Conservation (phyloP, 2,797 vertebrate species). For the Sebastes elongatus region DNA sequence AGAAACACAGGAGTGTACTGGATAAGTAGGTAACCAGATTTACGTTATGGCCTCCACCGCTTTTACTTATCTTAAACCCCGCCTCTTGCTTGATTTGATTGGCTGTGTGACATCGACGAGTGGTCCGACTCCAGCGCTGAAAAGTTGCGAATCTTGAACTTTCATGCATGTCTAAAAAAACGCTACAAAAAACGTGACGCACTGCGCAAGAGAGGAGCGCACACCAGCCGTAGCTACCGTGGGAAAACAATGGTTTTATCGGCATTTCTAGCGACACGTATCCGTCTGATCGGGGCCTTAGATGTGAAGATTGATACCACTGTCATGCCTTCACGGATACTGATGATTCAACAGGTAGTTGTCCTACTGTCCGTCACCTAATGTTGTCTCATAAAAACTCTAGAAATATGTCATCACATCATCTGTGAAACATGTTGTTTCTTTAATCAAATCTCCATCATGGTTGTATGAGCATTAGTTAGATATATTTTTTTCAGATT, state of each 20-base stretch:
- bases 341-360: neutral
- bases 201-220: too few relatives aligned
- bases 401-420: neutral
- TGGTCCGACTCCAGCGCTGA: too few relatives aligned
- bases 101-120: too few relatives aligned
- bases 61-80: neutral
- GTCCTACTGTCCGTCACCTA: too few relatives aligned
- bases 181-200: too few relatives aligned
- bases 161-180: accelerated
- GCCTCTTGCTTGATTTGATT: too few relatives aligned
- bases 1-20: neutral
- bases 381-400: too few relatives aligned
- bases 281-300: accelerated
- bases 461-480: neutral
- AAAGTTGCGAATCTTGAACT: too few relatives aligned
- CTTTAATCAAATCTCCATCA: neutral
- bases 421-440: neutral
- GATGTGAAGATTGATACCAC: too few relatives aligned
- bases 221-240: too few relatives aligned
- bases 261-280: accelerated
- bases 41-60: neutral
- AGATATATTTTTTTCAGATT: neutral
- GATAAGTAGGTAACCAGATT: neutral
- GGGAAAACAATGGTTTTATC: too few relatives aligned
- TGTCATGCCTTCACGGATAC: accelerated